These are phyloP conservation scores for Sinotaia quadrata DNA, from an alignment of 2,888 invertebrate genomes.

Conservation along the genomic window DNA sequence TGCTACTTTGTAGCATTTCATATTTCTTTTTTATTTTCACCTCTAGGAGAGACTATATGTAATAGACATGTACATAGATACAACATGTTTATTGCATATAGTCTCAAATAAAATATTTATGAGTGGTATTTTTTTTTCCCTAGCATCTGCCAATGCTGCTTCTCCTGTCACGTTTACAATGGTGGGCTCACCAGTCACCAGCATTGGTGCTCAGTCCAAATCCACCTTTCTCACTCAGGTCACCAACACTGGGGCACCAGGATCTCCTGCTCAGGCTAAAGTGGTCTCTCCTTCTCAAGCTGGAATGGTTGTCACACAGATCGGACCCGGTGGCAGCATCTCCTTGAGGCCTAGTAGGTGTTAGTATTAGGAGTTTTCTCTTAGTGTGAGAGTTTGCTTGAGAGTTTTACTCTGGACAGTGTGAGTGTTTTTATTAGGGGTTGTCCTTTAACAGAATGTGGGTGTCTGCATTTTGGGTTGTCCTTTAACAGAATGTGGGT, in stretches of 20 bases:
- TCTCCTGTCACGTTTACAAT: conserved; percentile 21
- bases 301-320: conserved; percentile 63
- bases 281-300: conserved; percentile 50
- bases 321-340: conserved; percentile 53
- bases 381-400: no score
- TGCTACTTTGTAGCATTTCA: no score
- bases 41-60: no score
- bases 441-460: no score
- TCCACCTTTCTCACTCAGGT: conserved; percentile 22
- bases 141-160: conserved; percentile 14
- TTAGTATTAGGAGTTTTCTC: no score
- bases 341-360: conserved; percentile 55
- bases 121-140: background rate
- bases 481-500: no score
- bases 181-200: conserved; percentile 19
- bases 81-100: background rate
- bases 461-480: no score
- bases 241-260: conserved; percentile 16
- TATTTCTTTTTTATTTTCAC: no score
- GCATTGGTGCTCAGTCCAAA: conserved; percentile 22
- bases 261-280: conserved; percentile 46
- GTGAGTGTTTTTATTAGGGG: no score
- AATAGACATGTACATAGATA: no score
- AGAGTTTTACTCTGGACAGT: no score
- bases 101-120: background rate